These are phyloP conservation scores for Anodontia alba DNA, from an alignment of 2,888 invertebrate species.

Conservation along the genomic window DNA sequence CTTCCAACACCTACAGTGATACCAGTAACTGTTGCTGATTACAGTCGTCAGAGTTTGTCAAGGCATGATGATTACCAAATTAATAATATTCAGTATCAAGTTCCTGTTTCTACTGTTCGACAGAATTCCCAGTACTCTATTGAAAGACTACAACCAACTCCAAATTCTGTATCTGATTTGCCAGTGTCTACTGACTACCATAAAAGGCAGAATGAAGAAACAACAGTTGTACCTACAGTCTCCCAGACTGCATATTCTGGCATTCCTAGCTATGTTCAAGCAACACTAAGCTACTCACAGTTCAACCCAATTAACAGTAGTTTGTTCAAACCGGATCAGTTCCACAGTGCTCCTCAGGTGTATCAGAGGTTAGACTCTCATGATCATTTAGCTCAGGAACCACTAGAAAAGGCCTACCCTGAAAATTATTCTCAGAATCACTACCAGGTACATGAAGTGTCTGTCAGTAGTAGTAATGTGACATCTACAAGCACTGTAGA, in stretches of 20 bases:
- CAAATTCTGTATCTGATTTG: background rate
- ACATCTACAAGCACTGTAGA: background rate
- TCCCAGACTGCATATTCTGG: background rate
- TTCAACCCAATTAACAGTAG: background rate
- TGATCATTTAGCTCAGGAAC: background rate
- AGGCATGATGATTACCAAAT: background rate
- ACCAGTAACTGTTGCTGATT: background rate
- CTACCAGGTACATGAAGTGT: background rate
- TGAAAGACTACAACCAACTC: background rate
- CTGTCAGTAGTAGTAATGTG: background rate
- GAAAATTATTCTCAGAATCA: background rate
- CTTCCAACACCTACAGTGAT: background rate
- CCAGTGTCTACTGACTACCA: background rate
- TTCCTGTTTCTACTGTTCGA: background rate
- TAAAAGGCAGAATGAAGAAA: constrained; percentile 1
- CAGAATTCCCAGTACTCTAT: background rate
- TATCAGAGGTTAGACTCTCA: background rate
- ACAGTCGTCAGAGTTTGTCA: background rate
- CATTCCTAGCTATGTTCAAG: background rate
- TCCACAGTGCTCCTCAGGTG: background rate
- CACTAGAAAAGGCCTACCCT: background rate
- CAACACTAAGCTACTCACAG: background rate
- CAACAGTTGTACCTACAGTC: background rate
- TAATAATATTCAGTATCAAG: background rate
- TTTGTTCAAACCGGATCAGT: background rate